A percentile compares a stretch with the other conserved stretches of the same genome.
phyloP scores from a whole-genome alignment of 2,888 invertebrate genomes.

The Diarsia mendica region DNA sequence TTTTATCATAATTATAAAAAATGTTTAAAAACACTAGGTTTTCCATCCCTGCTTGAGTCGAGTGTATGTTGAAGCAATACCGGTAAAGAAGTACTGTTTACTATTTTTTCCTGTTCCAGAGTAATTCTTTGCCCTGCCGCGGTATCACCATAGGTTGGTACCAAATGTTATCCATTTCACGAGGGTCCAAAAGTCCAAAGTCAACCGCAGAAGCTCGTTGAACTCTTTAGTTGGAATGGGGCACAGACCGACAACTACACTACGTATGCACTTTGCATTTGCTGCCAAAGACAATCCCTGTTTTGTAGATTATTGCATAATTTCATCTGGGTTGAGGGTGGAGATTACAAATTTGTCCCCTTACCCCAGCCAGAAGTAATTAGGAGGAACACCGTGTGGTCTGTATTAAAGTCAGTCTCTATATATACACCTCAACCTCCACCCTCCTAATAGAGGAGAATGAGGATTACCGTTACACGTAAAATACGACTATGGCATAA shows the following conservation, averaged over 20 bases:
- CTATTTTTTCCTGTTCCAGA: neutral
- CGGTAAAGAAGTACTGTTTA: neutral
- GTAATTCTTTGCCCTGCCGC: too few relatives aligned
- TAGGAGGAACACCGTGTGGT: neutral
- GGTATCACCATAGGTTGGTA: neutral
- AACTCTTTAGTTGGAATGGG: neutral
- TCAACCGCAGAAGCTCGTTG: neutral
- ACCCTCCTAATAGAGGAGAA: neutral
- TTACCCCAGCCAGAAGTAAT: neutral
- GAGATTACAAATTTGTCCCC: neutral
- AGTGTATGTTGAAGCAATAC: neutral
- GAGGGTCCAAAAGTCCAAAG: neutral
- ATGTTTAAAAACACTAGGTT: neutral
- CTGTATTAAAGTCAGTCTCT: too few relatives aligned
- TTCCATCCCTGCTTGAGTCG: neutral
- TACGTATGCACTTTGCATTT: neutral
- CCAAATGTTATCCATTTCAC: neutral
- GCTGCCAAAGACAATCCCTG: neutral
- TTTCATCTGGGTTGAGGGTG: neutral
- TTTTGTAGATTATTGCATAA: neutral
- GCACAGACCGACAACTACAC: neutral
- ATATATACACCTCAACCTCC: neutral
- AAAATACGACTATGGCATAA: neutral
- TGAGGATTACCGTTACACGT: neutral
- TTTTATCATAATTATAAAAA: slow-evolving; percentile 1